phyloP scores from a whole-genome alignment of 2,113 vertebrate species.

The Lethenteron camtschaticum region DNA sequence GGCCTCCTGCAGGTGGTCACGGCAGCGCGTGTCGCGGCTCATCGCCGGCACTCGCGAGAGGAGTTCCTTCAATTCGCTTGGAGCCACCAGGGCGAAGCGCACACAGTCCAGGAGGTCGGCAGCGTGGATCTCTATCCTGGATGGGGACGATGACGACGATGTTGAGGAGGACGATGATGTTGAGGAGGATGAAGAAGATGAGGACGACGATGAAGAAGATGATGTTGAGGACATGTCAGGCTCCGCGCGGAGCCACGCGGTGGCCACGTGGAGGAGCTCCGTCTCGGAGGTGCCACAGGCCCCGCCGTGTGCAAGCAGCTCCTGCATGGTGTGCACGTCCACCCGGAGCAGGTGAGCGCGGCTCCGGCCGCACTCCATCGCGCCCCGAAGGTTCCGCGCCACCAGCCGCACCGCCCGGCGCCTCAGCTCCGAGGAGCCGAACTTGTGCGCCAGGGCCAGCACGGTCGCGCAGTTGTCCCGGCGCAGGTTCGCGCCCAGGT shows the following conservation, averaged over 20 bases:
- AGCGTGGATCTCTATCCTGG: background rate
- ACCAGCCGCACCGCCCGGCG: slow-evolving; percentile 11
- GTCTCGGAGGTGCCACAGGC: slow-evolving; percentile 9
- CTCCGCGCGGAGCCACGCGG: slow-evolving; percentile 15
- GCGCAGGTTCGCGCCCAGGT: slow-evolving; percentile 16
- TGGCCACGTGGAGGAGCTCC: slow-evolving; percentile 13
- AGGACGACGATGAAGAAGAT: too few species aligned
- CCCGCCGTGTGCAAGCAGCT: slow-evolving; percentile 12
- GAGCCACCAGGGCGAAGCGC: slow-evolving; percentile 18
- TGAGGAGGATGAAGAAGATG: too few species aligned
- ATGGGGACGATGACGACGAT: too few species aligned
- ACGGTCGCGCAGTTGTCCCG: slow-evolving; percentile 14
- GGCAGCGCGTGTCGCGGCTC: slow-evolving; percentile 15
- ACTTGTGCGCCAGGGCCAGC: slow-evolving; percentile 13
- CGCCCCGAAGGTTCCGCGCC: slow-evolving; percentile 8
- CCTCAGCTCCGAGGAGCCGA: slow-evolving; percentile 10
- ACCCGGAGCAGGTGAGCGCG: slow-evolving; percentile 11
- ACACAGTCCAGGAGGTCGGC: slow-evolving; percentile 11
- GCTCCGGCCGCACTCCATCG: slow-evolving; percentile 5
- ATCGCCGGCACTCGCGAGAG: slow-evolving; percentile 11
- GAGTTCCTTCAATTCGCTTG: slow-evolving; percentile 11
- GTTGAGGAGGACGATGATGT: too few species aligned
- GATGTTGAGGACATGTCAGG: fast-evolving
- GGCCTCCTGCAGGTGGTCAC: slow-evolving; percentile 16
- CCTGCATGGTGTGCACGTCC: slow-evolving; percentile 13